Evolutionary conservation across 2,888 invertebrate species (phyloP).

Genomic region (Exephanes ischioxanthus): DNA sequence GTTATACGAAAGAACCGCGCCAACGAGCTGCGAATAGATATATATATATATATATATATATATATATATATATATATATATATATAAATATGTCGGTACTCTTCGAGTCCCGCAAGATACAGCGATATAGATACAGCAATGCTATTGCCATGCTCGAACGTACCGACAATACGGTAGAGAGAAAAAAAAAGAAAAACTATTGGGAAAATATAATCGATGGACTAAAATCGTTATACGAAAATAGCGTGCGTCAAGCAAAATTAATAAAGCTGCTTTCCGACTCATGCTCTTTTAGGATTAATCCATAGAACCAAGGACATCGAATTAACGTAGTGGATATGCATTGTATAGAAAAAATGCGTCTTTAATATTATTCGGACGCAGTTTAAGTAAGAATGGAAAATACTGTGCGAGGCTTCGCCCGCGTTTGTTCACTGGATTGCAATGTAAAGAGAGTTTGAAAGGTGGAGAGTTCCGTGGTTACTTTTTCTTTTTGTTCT

Average conservation of each 20-base stretch:
- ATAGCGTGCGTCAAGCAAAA: slow-evolving; percentile 61
- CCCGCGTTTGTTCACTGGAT: not conserved
- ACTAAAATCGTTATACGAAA: slow-evolving; percentile 3
- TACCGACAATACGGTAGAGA: not conserved
- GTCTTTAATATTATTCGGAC: not conserved
- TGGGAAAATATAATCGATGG: slow-evolving; percentile 1
- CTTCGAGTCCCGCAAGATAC: not conserved
- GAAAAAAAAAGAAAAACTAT: not conserved
- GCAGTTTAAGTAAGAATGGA: not conserved
- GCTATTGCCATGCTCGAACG: slow-evolving; percentile 30
- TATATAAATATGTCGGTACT: slow-evolving; percentile 1
- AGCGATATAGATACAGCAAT: slow-evolving; percentile 23
- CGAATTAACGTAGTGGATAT: not conserved
- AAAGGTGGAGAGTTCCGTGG: not conserved
- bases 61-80: not conserved
- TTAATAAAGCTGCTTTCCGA: slow-evolving; percentile 22
- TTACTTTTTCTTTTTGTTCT: not conserved
- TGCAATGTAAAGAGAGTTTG: not conserved
- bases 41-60: slow-evolving; percentile 1
- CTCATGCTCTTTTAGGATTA: slow-evolving; percentile 19
- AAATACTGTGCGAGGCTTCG: not conserved
- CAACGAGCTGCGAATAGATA: not conserved
- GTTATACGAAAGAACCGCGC: slow-evolving; percentile 26
- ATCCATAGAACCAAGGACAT: slow-evolving; percentile 17
- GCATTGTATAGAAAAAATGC: not conserved